phyloP scores from a whole-genome alignment of 2,797 vertebrate species.

The Lutjanus argentimaculatus region DNA sequence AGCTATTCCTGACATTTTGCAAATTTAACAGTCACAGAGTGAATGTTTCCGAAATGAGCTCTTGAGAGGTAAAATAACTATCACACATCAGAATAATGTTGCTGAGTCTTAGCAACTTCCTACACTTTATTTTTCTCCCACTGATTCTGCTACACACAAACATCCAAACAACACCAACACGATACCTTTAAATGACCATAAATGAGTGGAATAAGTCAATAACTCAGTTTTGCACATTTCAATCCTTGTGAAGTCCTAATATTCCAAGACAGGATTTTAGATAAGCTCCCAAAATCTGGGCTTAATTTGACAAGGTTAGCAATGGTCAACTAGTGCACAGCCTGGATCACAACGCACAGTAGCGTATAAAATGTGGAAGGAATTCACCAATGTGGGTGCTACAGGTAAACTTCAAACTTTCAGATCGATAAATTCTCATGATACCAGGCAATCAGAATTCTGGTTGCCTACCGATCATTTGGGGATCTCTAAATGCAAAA shows the following conservation, averaged over 20 bases:
- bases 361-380: not conserved
- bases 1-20: not conserved
- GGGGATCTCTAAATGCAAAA: no score
- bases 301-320: conserved; percentile 28
- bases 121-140: not conserved
- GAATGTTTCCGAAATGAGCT: conserved; percentile 2
- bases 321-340: conserved; percentile 2
- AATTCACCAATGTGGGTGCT: not conserved
- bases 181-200: not conserved
- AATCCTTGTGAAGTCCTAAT: conserved; percentile 19
- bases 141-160: conserved; percentile 5
- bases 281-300: conserved; percentile 34
- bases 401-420: not conserved
- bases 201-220: conserved; percentile 10
- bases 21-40: conserved; percentile 11
- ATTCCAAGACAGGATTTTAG: conserved; percentile 37
- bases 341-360: not conserved
- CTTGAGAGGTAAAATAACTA: not conserved
- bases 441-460: no score
- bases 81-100: not conserved
- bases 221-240: conserved; percentile 28
- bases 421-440: not conserved
- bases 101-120: conserved; percentile 1
- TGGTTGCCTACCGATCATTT: no score
- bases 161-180: not conserved